Percentiles rank a stretch among this genome's conserved stretches.
phyloP scores from a whole-genome alignment of 2,113 vertebrate species.

The Pterophyllum scalare region DNA sequence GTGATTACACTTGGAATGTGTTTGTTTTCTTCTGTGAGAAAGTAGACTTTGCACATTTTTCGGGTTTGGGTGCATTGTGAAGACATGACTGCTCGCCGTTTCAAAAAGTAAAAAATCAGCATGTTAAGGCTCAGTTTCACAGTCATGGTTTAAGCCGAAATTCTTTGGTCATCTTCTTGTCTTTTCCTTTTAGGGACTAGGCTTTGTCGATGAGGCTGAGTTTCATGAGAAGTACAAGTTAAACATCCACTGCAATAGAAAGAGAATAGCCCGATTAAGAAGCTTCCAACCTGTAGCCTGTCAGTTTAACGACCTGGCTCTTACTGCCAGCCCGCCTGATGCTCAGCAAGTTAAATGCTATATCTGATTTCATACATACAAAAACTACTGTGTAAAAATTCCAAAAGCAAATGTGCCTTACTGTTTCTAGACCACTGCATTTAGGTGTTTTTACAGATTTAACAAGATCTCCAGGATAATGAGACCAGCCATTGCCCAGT shows the following conservation, averaged over 20 bases:
- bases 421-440: neutral
- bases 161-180: neutral
- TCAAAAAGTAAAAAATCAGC: neutral
- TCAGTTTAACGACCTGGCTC: neutral
- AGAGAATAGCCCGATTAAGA: neutral
- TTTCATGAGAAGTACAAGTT: neutral
- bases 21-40: slow-evolving; percentile 43
- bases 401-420: neutral
- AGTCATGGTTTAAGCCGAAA: slow-evolving; percentile 1
- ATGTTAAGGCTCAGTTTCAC: neutral
- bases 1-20: slow-evolving; percentile 28
- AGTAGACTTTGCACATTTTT: slow-evolving; percentile 21
- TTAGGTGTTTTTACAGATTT: neutral
- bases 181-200: neutral
- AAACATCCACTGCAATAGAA: neutral
- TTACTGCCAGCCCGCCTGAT: rapidly evolving
- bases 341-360: neutral
- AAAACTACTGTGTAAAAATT: rapidly evolving
- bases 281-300: neutral
- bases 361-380: neutral
- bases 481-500: neutral
- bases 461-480: neutral
- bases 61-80: slow-evolving; percentile 4
- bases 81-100: slow-evolving; percentile 18
- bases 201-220: neutral